phyloP scores from a whole-genome alignment of 2,113 vertebrate genomes.

The Rhinopithecus roxellana region DNA sequence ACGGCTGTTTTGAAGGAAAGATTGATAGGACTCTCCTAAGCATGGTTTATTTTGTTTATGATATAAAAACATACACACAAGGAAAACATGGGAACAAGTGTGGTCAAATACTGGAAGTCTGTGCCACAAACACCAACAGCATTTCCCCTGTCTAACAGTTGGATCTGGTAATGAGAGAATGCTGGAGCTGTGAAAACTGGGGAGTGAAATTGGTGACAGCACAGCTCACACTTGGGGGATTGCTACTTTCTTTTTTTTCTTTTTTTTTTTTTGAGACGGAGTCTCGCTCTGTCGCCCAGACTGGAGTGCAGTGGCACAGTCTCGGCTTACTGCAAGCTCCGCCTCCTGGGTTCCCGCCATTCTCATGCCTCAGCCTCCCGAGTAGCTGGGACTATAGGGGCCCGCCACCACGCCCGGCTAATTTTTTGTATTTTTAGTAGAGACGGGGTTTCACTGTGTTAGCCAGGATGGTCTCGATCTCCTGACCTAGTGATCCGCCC shows the following conservation, averaged over 20 bases:
- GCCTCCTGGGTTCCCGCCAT: no score
- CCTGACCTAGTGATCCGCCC: no score
- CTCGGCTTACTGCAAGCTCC: no score
- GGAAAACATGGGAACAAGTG: background rate
- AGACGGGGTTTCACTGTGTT: no score
- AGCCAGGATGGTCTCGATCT: no score
- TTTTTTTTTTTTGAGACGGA: no score
- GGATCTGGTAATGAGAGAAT: background rate
- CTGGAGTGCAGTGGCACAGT: no score
- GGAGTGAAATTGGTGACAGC: background rate
- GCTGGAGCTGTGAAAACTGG: background rate
- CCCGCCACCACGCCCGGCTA: rapidly evolving
- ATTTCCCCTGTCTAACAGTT: background rate
- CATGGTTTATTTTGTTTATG: background rate
- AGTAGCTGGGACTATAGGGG: no score
- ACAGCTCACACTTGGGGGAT: background rate
- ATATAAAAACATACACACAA: background rate
- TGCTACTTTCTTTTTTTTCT: background rate
- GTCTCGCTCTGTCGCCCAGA: no score
- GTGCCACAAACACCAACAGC: background rate
- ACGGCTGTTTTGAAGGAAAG: background rate
- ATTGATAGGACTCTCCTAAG: background rate
- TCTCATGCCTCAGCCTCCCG: no score
- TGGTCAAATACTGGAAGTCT: background rate
- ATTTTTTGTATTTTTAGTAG: no score